A percentile compares a stretch with the other conserved stretches of the same genome.
Evolutionary conservation across 1,140 invertebrate genomes (phyloP).

Genomic region (Asbolus verrucosus): DNA sequence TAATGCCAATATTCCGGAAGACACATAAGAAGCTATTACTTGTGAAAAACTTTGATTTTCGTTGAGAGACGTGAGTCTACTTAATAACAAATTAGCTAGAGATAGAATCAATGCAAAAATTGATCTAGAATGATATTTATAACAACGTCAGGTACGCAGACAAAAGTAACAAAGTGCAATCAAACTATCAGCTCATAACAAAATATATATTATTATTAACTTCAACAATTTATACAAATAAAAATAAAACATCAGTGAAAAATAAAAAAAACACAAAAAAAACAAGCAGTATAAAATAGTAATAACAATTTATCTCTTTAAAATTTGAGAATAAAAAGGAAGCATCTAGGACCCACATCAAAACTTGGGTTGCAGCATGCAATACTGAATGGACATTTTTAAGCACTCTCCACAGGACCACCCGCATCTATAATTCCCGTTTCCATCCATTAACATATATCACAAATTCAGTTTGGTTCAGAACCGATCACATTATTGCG

Average conservation of each 20-base stretch:
- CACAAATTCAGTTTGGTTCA: slow-evolving; percentile 46
- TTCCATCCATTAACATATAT: slow-evolving; percentile 37
- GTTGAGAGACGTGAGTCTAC: slow-evolving; percentile 53
- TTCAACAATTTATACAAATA: slow-evolving; percentile 64
- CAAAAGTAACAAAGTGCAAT: slow-evolving; percentile 56
- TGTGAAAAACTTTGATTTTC: slow-evolving; percentile 57
- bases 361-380: slow-evolving; percentile 52
- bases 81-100: slow-evolving; percentile 55
- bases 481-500: slow-evolving; percentile 50
- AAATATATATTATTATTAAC: slow-evolving; percentile 64
- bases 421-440: slow-evolving; percentile 39
- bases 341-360: slow-evolving; percentile 61
- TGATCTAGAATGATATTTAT: slow-evolving; percentile 45
- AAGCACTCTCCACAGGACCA: slow-evolving; percentile 28
- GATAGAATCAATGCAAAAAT: slow-evolving; percentile 35
- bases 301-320: slow-evolving; percentile 52
- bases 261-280: slow-evolving; percentile 58
- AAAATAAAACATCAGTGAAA: slow-evolving; percentile 62
- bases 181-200: slow-evolving; percentile 62
- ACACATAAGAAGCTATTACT: slow-evolving; percentile 29
- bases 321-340: slow-evolving; percentile 54
- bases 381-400: slow-evolving; percentile 55
- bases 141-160: slow-evolving; percentile 60
- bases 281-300: slow-evolving; percentile 61
- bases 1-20: slow-evolving; percentile 37